Percentiles rank a stretch among this genome's conserved stretches.
Evolutionary conservation across 2,888 invertebrate genomes (phyloP).

Genomic region (Athrips mouffetella): DNA sequence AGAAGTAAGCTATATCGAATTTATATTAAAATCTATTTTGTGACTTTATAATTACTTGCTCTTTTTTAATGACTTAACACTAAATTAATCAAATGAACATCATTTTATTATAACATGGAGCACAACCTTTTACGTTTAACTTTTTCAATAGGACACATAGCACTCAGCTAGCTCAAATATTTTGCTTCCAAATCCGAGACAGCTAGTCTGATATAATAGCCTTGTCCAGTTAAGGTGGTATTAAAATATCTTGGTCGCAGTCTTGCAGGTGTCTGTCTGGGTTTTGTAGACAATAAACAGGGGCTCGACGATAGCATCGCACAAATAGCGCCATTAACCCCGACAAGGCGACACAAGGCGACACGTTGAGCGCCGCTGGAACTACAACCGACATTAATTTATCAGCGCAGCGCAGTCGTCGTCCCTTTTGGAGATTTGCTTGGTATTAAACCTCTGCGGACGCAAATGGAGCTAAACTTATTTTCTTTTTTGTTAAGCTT

Average conservation of each 20-base stretch:
- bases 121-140: too few relatives aligned
- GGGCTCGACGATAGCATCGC: conserved; percentile 57
- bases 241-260: not conserved
- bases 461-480: not conserved
- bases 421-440: conserved; percentile 13
- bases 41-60: too few relatives aligned
- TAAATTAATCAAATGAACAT: too few relatives aligned
- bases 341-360: conserved; percentile 64
- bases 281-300: conserved; percentile 46
- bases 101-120: too few relatives aligned
- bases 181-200: not conserved
- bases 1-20: too few relatives aligned
- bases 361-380: conserved; percentile 49
- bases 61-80: too few relatives aligned
- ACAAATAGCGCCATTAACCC: conserved; percentile 73
- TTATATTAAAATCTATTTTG: too few relatives aligned
- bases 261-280: not conserved
- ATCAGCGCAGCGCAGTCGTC: conserved; percentile 1
- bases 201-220: too few relatives aligned
- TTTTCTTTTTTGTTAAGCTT: not conserved
- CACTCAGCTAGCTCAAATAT: not conserved
- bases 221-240: too few relatives aligned
- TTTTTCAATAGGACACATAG: too few relatives aligned
- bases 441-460: not conserved
- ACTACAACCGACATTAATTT: conserved; percentile 22